phyloP scores from a whole-genome alignment of 2,113 vertebrate genomes.

The Amazona vittata region DNA sequence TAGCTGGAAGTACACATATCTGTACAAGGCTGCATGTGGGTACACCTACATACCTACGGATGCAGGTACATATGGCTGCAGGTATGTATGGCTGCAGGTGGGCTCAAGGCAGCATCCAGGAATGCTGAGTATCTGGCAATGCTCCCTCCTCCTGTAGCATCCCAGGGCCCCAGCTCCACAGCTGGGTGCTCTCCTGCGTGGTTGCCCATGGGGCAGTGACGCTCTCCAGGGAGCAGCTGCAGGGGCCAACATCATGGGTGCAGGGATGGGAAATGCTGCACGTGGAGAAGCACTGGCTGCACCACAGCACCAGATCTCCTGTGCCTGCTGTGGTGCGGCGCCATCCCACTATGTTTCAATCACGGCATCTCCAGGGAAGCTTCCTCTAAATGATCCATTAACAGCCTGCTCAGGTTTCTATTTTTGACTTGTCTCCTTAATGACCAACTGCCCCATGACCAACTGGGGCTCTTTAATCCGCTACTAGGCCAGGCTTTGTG shows the following conservation, averaged over 20 bases:
- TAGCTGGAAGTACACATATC: neutral
- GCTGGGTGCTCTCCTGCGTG: too few relatives aligned
- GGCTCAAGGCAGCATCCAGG: neutral
- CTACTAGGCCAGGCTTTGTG: neutral
- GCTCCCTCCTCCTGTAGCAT: neutral
- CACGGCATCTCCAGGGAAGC: neutral
- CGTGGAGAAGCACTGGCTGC: fast-evolving
- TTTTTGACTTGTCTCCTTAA: neutral
- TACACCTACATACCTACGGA: neutral
- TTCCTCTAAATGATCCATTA: neutral
- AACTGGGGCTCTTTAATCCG: neutral
- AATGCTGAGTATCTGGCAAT: neutral
- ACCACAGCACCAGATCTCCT: neutral
- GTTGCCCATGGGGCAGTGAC: too few relatives aligned
- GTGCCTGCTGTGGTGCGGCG: neutral
- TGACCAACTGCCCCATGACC: neutral
- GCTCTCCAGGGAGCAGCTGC: neutral
- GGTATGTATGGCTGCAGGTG: too few relatives aligned
- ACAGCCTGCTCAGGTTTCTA: fast-evolving
- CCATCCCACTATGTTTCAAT: neutral
- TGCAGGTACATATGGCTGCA: too few relatives aligned
- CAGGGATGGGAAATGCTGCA: neutral
- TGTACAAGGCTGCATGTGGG: neutral
- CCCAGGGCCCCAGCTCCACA: neutral
- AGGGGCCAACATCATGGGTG: neutral